Evolutionary conservation across 2,888 invertebrate genomes (phyloP).

Genomic region (Protodeltote pygarga): DNA sequence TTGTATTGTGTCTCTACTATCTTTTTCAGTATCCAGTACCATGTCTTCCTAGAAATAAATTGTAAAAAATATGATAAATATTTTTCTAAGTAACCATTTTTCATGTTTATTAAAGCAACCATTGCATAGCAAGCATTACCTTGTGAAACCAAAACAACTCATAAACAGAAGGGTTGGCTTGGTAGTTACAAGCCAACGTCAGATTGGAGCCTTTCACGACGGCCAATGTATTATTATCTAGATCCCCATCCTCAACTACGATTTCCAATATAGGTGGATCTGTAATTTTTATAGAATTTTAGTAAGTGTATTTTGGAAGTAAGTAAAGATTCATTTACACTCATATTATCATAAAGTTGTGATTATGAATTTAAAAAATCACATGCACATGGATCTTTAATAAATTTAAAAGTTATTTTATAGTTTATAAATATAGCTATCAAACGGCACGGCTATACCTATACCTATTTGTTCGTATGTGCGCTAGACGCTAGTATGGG

Average conservation of each 20-base stretch:
- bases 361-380: no score
- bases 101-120: not conserved
- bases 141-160: constrained; percentile 75
- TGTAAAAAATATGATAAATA: not conserved
- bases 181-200: constrained; percentile 69
- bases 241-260: constrained; percentile 53
- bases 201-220: constrained; percentile 71
- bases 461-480: no score
- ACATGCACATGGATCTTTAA: no score
- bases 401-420: no score
- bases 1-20: constrained; percentile 54
- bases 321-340: no score
- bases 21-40: constrained; percentile 51
- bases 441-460: no score
- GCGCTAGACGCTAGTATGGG: no score
- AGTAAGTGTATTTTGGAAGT: not conserved
- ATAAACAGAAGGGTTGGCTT: constrained; percentile 73
- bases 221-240: constrained; percentile 65
- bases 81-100: not conserved
- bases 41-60: constrained; percentile 67
- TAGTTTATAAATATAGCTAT: no score
- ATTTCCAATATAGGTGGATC: constrained; percentile 73
- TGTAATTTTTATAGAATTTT: constrained; percentile 45
- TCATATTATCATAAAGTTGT: not conserved
- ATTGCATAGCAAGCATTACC: no score